Percentiles rank a stretch among this genome's conserved stretches.
Evolutionary conservation across 2,797 vertebrate species (phyloP).

Genomic region (Peromyscus attwateri): DNA sequence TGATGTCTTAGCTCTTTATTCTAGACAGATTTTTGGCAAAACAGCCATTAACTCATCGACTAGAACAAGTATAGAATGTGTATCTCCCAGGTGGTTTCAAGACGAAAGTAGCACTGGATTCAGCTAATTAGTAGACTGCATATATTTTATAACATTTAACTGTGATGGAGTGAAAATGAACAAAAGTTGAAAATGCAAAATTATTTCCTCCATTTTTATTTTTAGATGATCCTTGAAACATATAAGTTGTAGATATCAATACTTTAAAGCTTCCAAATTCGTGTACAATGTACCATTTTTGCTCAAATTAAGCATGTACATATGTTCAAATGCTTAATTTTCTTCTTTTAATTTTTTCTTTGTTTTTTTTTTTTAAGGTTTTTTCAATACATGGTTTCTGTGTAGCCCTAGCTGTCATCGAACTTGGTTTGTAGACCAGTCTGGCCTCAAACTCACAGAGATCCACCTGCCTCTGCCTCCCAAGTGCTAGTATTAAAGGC

Average conservation of each 20-base stretch:
- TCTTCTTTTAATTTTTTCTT: background rate
- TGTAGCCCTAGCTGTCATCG: background rate
- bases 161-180: background rate
- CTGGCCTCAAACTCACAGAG: background rate
- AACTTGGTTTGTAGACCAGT: background rate
- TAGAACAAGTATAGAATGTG: background rate
- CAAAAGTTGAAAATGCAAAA: background rate
- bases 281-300: background rate
- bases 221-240: background rate
- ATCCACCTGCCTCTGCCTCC: background rate
- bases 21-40: background rate
- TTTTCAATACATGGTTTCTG: background rate
- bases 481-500: background rate
- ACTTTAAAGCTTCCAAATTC: background rate
- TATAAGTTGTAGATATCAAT: background rate
- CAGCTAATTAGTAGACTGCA: background rate
- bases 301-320: background rate
- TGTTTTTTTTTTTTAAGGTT: background rate
- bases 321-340: background rate
- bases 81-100: background rate
- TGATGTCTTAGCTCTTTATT: background rate
- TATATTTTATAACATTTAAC: background rate
- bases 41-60: background rate
- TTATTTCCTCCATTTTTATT: background rate
- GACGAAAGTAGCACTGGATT: background rate